Base-by-base conservation (phyloP, 2,888 invertebrate genomes). In the Chloroclysta siterata region DNA sequence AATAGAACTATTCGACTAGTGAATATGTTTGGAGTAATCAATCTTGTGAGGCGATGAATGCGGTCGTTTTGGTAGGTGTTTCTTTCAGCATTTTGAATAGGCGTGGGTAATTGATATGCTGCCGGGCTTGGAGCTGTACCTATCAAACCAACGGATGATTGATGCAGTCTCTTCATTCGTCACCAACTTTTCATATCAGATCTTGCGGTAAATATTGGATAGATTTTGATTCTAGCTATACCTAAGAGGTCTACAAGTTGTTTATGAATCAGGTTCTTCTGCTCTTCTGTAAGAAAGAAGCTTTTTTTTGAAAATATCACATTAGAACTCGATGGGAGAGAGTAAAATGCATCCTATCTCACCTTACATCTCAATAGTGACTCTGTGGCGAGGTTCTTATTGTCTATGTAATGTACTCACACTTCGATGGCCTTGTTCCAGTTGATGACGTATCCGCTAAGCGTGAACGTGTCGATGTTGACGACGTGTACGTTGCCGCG, bases 391-490 rank as follows among this genome's bases (percentile, higher is more conserved):
- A 33, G 33, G 33, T 33, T 5, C 33, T 33, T 33, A 33, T 33
- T 33, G 33, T 1, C 6, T 33, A 33, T 8, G 28, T 14, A 44
- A 36, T 17, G 5, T 91, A 97, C 98, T 97, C 94, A 99, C 99
- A 99, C 95, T 96, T 99, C 99, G 90, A 99, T 99, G 81, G 99
- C 98, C 94, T 99, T 99, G 94, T 99, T 99, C 99, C 99, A 99
- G 95, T 99, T 99, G 94, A 99, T 98, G 90, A 99, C 95, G 94
- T 99, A 99, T 72, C 99, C 99, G 83, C 99, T 99, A 79, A 99
- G 95, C 81, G 96, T 95, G 94, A 99, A 99, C 78, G 97, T 96
- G 93, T 99, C 99, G 80, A 99, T 96, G 93, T 99, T 97, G 83
- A 99, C 97, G 74, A 99, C 95, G 93, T 99, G 99, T 80, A 99